These are phyloP conservation scores for Steinernema khuongi DNA, from an alignment of 1,140 invertebrate genomes.

Conservation along the genomic window DNA sequence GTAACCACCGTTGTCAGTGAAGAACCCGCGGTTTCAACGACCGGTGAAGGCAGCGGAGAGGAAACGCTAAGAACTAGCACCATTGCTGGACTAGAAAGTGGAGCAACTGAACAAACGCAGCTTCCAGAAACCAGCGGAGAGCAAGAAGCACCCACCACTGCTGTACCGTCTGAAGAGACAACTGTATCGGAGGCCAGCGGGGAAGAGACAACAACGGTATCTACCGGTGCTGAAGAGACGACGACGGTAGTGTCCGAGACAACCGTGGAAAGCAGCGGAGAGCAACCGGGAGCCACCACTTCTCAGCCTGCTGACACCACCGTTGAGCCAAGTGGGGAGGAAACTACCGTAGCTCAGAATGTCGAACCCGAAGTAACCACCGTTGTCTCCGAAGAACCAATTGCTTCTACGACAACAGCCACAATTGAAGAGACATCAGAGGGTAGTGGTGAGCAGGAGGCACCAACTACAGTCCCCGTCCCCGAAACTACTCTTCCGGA, in stretches of 20 bases:
- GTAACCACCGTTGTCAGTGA: not conserved
- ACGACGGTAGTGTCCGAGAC: too few species aligned
- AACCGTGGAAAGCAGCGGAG: too few species aligned
- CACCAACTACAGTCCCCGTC: not conserved
- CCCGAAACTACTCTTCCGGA: conserved; percentile 20
- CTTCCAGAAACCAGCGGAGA: not conserved
- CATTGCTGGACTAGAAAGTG: conserved; percentile 4
- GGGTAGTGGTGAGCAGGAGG: too few species aligned
- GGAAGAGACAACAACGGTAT: conserved; percentile 1
- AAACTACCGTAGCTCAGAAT: conserved; percentile 5
- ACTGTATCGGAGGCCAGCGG: not conserved
- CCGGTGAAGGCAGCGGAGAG: conserved; percentile 2
- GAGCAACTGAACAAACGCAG: not conserved
- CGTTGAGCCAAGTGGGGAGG: conserved; percentile 20
- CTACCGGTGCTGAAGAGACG: not conserved
- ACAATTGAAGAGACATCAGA: too few species aligned
- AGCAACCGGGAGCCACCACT: not conserved
- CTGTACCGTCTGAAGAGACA: too few species aligned
- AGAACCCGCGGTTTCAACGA: not conserved
- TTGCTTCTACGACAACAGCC: too few species aligned
- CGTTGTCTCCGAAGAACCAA: not conserved
- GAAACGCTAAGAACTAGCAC: not conserved
- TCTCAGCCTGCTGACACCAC: not conserved
- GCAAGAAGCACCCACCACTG: conserved; percentile 9
- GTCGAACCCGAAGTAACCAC: not conserved